Base-by-base conservation (phyloP, 1,140 invertebrate species). In the Aporrectodea caliginosa region DNA sequence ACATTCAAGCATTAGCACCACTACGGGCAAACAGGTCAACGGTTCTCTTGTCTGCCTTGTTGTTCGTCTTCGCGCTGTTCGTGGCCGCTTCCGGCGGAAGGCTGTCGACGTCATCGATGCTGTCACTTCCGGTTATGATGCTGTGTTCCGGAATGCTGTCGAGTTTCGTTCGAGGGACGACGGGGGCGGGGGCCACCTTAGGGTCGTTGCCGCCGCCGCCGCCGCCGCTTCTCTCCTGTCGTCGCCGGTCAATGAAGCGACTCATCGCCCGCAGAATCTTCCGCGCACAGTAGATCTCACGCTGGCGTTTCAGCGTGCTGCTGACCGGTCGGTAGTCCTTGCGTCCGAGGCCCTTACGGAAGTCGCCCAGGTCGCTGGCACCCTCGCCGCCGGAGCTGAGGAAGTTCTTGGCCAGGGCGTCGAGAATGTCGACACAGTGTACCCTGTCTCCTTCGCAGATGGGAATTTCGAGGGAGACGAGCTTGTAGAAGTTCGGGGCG, bases 401-500 rank as follows among this genome's bases (percentile, higher is more conserved):
- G 71, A 96, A 94, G 90, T 97, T 94, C 90, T 96, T 97, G 75
- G 97, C 95, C 43, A 98, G 91, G 31, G 95, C 91, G 88, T 97
- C 95, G 72, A 98, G 91, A 84, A 98, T 96, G 89, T 98, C 96
- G 85, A 98, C 90, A 90, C 96, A 98, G 89, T 98, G 95, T n/a
- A 97, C 95, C 89, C 94, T 91, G 89, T 98, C 96, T 70, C 93
- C 94, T 89, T 96, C 95, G 90, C 96, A 98, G 87, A 98, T 98
- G 75, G 96, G 94, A 87, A 98, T 98, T 89, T 98, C 96, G 94
- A 98, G 96, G 83, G 94, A 95, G 86, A 98, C 95, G 85, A 99
- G 96, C 91, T 98, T 97, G 90, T 97, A 98, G 90, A 98, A 97
- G 88, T 98, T 98, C 73, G 97, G 97, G 89, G 98, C 98, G 87